Conservation (phyloP, 2,113 vertebrate genomes). For the Psephotus haematonotus region DNA sequence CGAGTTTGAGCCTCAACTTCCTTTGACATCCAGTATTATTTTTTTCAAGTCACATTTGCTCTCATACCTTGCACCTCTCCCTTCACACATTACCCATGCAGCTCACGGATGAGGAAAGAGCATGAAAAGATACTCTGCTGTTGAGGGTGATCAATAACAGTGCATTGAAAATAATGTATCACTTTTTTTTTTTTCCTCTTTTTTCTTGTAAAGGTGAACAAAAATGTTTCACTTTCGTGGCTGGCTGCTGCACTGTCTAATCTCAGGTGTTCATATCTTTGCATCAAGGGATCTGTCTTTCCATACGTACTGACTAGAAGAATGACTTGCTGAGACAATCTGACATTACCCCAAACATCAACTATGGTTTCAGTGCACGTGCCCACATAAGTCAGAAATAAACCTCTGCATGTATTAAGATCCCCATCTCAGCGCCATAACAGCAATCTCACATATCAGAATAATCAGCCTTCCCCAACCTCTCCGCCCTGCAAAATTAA, state of each 20-base stretch:
- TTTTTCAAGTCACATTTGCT: fast-evolving
- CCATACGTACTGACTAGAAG: background rate
- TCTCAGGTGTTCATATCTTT: background rate
- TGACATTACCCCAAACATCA: background rate
- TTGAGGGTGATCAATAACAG: background rate
- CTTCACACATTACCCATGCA: background rate
- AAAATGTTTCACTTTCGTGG: background rate
- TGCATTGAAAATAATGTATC: background rate
- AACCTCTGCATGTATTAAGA: background rate
- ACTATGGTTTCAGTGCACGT: background rate
- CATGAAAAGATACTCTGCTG: background rate
- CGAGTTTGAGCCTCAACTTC: background rate
- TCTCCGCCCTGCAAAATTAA: background rate
- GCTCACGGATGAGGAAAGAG: background rate
- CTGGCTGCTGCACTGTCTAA: background rate
- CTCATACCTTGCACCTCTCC: background rate
- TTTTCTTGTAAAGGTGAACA: background rate
- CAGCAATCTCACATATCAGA: background rate
- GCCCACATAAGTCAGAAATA: background rate
- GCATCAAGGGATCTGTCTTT: background rate
- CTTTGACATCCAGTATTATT: background rate
- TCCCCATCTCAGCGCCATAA: background rate
- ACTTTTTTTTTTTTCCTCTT: background rate
- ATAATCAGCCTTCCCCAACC: background rate
- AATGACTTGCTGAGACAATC: background rate